These are phyloP conservation scores for Priocnemis perturbator DNA, from an alignment of 2,888 invertebrate genomes.

Conservation along the genomic window DNA sequence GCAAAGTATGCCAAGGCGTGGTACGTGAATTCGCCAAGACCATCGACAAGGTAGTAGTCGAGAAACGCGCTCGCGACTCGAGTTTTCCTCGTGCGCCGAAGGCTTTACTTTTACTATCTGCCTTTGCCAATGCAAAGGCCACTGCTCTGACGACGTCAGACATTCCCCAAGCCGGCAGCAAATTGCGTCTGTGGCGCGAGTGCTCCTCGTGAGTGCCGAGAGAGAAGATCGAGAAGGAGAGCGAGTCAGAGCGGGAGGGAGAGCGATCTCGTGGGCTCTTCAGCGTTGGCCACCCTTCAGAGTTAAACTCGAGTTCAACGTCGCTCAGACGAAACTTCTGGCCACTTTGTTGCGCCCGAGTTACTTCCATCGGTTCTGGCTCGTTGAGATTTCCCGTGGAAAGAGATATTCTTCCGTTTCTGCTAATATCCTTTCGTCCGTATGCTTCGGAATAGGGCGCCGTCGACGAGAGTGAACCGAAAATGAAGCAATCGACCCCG, in stretches of 20 bases:
- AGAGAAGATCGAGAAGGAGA: constrained; percentile 3
- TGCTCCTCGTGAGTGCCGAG: constrained; percentile 17
- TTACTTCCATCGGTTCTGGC: too few relatives aligned
- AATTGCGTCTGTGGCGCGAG: constrained; percentile 31
- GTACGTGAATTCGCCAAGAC: not conserved
- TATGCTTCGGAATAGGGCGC: too few relatives aligned
- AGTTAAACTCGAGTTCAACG: too few relatives aligned
- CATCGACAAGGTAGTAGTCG: constrained; percentile 9
- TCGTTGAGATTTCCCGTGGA: too few relatives aligned
- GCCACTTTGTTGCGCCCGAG: too few relatives aligned
- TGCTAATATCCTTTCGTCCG: too few relatives aligned
- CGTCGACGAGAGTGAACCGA: too few relatives aligned
- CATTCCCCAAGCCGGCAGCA: constrained; percentile 39
- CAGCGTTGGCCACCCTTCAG: too few relatives aligned
- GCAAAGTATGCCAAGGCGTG: not conserved
- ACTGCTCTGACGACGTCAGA: constrained; percentile 49
- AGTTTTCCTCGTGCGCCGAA: constrained; percentile 15
- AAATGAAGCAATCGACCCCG: too few relatives aligned
- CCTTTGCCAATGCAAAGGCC: constrained; percentile 52
- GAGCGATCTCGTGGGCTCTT: not conserved
- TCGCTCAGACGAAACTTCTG: too few relatives aligned
- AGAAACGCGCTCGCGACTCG: constrained; percentile 2
- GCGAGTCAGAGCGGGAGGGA: not conserved
- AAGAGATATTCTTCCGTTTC: too few relatives aligned
- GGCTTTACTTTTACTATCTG: constrained; percentile 42